Evolutionary conservation across 2,113 vertebrate genomes (phyloP), one percentile per base, ranked within the genome.

Genomic region (Cryptotis parvus): DNA sequence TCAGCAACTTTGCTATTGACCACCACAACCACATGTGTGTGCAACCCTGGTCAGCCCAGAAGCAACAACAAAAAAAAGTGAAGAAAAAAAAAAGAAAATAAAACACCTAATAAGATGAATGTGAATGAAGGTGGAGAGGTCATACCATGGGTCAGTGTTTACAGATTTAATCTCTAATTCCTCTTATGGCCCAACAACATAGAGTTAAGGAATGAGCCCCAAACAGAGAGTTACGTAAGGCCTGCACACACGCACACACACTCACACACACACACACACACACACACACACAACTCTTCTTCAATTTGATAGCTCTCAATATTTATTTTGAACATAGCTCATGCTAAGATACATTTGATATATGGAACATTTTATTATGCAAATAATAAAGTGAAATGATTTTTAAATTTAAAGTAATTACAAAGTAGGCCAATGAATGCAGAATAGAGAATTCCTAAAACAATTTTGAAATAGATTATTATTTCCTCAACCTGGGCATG

Each of bases 321-420:
- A 76, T 74, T 31, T 37, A 84, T 61, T 92, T 49, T 91, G 14
- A 89, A 24, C 22, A 29, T 52, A 68, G 63, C 43, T 78, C 29
- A 10, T 5, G 27, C 4, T 70, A 74, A 43, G 3, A 39, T 58
- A 27, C 0, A 61, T 3, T 66, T 66, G n/a, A 75, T 4, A n/a
- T 73, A 70, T 29, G 58, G 5, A 73, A 52, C 18, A 10, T 74
- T 61, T 70, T 86, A 85, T 75, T 63, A 70, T 37, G 9, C 24
- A 52, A n/a, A 22, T 86, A 69, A 29, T 15, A 91, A 2, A 84
- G 11, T 55, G 66, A 92, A 82, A 75, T 80, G 66, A 26, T 41
- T 91, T n/a, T 92, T 77, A 66, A 69, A 72, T 52, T 61, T 70
- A 15, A 88, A 74, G 9, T 70, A 41, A n/a, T 70, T 65, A 65